Evolutionary conservation across 2,888 invertebrate species (phyloP), one percentile per base, ranked within the genome.

Genomic region (Acanthoscelides obtectus): DNA sequence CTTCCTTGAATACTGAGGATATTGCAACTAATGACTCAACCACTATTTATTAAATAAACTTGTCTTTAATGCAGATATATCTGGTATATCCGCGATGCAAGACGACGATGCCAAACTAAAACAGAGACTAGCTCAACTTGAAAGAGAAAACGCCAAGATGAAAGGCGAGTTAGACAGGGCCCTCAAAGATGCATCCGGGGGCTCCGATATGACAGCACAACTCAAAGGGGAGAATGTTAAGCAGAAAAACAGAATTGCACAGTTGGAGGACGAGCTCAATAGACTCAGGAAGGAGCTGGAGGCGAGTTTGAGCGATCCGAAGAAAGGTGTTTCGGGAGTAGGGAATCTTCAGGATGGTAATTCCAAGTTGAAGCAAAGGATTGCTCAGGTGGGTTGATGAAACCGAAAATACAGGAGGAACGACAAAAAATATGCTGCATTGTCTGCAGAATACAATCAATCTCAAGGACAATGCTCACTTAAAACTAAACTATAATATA

Each of bases 21-120:
- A n/a, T n/a, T n/a, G n/a, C n/a, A n/a, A n/a, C n/a, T n/a, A n/a
- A n/a, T n/a, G n/a, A n/a, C n/a, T n/a, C n/a, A n/a, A n/a, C n/a
- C n/a, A n/a, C n/a, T n/a, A n/a, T n/a, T n/a, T n/a, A n/a, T n/a
- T n/a, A n/a, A n/a, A n/a, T n/a, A n/a, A n/a, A n/a, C n/a, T n/a
- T n/a, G n/a, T n/a, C 3, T 25, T 25, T 25, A 5, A 25, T 17
- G 45, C 45, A 45, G 45, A 17, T 17, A 22, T 72, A 0, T 66
- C 65, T 0, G 76, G 68, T 66, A 70, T 76, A 21, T 72, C 74
- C n/a, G 73, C 72, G 64, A 65, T 73, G 4, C 77, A 79, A 64
- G 77, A 75, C 22, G 77, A 77, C 63, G 75, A 77, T 66, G 75
- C 75, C 3, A 77, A 77, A 63, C 72, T 79, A 21, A 80, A 79